Conservation (phyloP, 2,888 invertebrate genomes). For the Polylopha cassiicola region DNA sequence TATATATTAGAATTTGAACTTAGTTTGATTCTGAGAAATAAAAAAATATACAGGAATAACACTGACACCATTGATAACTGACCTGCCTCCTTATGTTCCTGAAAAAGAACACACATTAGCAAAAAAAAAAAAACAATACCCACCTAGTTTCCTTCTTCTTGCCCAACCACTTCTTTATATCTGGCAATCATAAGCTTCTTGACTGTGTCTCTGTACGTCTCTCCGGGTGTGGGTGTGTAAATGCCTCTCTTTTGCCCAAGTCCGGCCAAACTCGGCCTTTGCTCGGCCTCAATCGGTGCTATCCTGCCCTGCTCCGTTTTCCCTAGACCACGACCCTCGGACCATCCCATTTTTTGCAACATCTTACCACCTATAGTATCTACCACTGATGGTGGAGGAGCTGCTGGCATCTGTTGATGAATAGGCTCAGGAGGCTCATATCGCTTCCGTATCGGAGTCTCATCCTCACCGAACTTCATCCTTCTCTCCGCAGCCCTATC, state of each 20-base stretch:
- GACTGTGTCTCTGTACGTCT: conserved; percentile 92
- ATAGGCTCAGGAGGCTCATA: conserved; percentile 50
- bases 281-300: conserved; percentile 90
- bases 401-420: conserved; percentile 73
- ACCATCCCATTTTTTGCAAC: conserved; percentile 99
- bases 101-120: conserved; percentile 37
- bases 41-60: neutral
- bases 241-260: conserved; percentile 89
- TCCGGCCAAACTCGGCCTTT: conserved; percentile 85
- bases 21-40: neutral
- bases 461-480: conserved; percentile 93
- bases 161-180: conserved; percentile 87
- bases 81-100: conserved; percentile 48
- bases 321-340: conserved; percentile 96
- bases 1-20: no score
- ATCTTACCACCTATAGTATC: conserved; percentile 97
- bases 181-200: conserved; percentile 93
- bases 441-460: conserved; percentile 75
- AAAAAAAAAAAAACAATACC: conserved; percentile 38
- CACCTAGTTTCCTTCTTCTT: conserved; percentile 70
- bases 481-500: conserved; percentile 98
- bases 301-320: conserved; percentile 94
- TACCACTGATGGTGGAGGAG: conserved; percentile 82
- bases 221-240: conserved; percentile 87
- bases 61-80: conserved; percentile 31